Evolutionary conservation across 2,888 invertebrate genomes (phyloP).

Genomic region (Hypsopygia costalis): DNA sequence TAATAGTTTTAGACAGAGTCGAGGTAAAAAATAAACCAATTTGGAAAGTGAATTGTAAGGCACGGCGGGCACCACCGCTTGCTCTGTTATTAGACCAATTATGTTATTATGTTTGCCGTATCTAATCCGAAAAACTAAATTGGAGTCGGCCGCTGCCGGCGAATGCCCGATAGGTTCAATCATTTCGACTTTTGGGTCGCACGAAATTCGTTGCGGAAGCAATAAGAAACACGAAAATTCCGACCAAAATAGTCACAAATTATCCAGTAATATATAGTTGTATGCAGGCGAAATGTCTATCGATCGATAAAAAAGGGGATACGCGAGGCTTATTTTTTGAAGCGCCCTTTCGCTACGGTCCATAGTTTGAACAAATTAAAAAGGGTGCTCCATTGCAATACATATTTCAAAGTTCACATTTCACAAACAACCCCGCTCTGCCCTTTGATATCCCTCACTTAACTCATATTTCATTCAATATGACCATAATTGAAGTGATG

Average conservation of each 20-base stretch:
- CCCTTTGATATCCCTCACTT: slow-evolving; percentile 80
- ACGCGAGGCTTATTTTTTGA: slow-evolving; percentile 36
- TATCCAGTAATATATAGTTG: slow-evolving; percentile 55
- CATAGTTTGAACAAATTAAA: slow-evolving; percentile 76
- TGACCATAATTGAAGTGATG: slow-evolving; percentile 76
- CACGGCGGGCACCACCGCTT: slow-evolving; percentile 63
- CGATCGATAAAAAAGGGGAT: slow-evolving; percentile 39
- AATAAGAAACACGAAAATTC: slow-evolving; percentile 78
- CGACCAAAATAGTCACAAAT: slow-evolving; percentile 59
- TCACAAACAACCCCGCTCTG: slow-evolving; percentile 69
- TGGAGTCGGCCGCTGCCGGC: slow-evolving; percentile 78
- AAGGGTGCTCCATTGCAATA: slow-evolving; percentile 68
- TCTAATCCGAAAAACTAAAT: slow-evolving; percentile 80
- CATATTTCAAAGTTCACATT: slow-evolving; percentile 76
- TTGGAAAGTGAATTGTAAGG: slow-evolving; percentile 81
- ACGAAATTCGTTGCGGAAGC: slow-evolving; percentile 80
- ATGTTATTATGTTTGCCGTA: slow-evolving; percentile 80
- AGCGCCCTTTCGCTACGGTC: slow-evolving; percentile 66
- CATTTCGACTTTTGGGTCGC: slow-evolving; percentile 75
- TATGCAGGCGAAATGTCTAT: slow-evolving; percentile 46
- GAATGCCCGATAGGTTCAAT: slow-evolving; percentile 75
- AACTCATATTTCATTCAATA: slow-evolving; percentile 79
- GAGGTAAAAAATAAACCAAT: slow-evolving; percentile 76
- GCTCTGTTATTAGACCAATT: slow-evolving; percentile 78
- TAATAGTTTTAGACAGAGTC: slow-evolving; percentile 77